A percentile compares a stretch with the other conserved stretches of the same genome.
These are phyloP conservation scores for Smittia aterrima DNA, from an alignment of 2,888 invertebrate species.

Conservation along the genomic window DNA sequence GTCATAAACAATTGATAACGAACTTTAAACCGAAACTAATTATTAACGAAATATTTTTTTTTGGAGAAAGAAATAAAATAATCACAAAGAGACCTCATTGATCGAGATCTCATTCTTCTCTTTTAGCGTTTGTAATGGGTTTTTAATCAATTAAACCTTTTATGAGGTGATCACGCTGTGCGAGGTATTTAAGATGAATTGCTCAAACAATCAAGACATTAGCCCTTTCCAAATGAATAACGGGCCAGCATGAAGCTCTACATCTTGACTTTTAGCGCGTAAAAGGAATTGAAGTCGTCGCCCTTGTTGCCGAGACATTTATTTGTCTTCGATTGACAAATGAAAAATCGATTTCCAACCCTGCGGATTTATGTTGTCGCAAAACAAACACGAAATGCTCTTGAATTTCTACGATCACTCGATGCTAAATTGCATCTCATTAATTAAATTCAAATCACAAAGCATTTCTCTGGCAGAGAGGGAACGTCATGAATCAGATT, in stretches of 20 bases:
- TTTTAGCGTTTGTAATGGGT: constrained; percentile 8
- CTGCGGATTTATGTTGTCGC: neutral
- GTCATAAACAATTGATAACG: constrained; percentile 34
- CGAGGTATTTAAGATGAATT: neutral
- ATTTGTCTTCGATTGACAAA: neutral
- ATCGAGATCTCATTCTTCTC: constrained; percentile 13
- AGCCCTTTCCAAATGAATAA: neutral
- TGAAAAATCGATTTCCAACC: constrained; percentile 28
- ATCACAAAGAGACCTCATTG: too few species aligned
- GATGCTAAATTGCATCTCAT: constrained; percentile 4
- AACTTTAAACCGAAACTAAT: constrained; percentile 28
- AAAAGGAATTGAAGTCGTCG: neutral
- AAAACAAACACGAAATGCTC: neutral
- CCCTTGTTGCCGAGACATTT: neutral
- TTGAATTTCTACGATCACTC: constrained; percentile 1
- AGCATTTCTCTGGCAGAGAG: neutral
- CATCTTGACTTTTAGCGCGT: neutral
- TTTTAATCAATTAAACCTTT: constrained; percentile 35
- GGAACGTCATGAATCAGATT: neutral
- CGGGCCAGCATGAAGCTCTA: neutral
- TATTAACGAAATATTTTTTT: constrained; percentile 26
- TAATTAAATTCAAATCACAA: neutral
- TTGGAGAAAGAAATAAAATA: neutral
- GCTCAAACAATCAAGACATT: neutral
- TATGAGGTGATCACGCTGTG: neutral